phyloP scores from a whole-genome alignment of 2,888 invertebrate genomes.

The Koerneria pararmatus region DNA sequence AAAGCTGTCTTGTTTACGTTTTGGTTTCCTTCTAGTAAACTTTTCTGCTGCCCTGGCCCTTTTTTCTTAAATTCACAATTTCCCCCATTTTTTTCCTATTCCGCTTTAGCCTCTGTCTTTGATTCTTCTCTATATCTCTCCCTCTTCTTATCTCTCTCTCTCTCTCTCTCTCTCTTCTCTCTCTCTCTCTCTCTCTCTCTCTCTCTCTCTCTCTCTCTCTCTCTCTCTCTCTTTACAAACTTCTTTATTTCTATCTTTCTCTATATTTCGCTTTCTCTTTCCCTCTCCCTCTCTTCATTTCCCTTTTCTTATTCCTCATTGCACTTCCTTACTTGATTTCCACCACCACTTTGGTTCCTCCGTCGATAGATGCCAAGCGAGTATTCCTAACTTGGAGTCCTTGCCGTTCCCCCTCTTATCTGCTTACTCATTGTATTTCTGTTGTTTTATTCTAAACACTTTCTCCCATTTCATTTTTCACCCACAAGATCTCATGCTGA shows the following conservation, averaged over 20 bases:
- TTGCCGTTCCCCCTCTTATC: background rate
- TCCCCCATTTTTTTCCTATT: too few species aligned
- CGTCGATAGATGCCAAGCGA: too few species aligned
- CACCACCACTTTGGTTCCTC: background rate
- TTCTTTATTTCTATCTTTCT: background rate
- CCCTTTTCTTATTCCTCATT: too few species aligned
- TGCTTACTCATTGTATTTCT: constrained; percentile 4
- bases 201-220: constrained; percentile 16
- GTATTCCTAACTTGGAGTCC: background rate
- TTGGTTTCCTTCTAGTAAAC: too few species aligned
- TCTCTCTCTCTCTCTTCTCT: constrained; percentile 9
- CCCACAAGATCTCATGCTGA: too few species aligned
- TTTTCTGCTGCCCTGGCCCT: too few species aligned
- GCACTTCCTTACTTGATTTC: too few species aligned
- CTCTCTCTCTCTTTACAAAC: background rate
- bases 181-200: constrained; percentile 3
- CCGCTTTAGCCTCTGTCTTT: too few species aligned
- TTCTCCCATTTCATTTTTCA: constrained; percentile 2
- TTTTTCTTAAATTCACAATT: too few species aligned
- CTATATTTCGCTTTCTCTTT: too few species aligned
- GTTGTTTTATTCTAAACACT: background rate
- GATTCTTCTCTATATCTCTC: too few species aligned
- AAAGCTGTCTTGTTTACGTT: too few species aligned
- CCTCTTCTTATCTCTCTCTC: background rate
- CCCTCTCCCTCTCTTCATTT: constrained; percentile 1